Evolutionary conservation across 2,797 vertebrate genomes (phyloP), one percentile per base, ranked within the genome.

Genomic region (Gymnoscopelus microlampas): DNA sequence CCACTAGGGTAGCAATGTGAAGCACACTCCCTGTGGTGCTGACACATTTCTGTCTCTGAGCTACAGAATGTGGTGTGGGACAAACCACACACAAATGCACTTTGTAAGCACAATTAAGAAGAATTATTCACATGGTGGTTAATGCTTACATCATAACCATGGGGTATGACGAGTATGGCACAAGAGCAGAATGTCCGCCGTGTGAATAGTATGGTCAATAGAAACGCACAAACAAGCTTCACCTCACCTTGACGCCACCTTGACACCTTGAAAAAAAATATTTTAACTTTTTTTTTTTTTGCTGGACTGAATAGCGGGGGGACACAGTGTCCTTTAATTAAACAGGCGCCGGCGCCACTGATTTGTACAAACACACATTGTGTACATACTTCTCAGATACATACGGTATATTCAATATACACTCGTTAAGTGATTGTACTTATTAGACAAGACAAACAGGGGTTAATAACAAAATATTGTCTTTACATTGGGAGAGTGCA

Each of bases 1-100:
- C 66, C 71, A 7, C 13, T 51, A 66, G 59, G 63, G 71, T 53
- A 63, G 66, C 11, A 32, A 75, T 49, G 63, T 50, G 66, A 57
- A 70, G 68, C 44, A 0, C 2, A 4, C 61, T 82, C 79, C 79
- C 81, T 3, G 15, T 79, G 76, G 82, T 61, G 54, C 39, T 71
- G 70, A 63, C 81, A 75, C 76, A 67, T 66, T 82, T 75, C 68
- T 79, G 83, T 80, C 79, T 76, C 57, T 5, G 63, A 53, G 50
- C n/a, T 60, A 48, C 39, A 44, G 39, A 9, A 60, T 15, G 63
- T 64, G 49, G 51, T n/a, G 55, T 59, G 3, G 76, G 65, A 71
- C 73, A 24, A 70, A 68, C 23, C 55, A 7, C 24, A n/a, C 8
- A 14, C 58, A 72, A 15, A 19, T 23, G 14, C 53, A 19, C 32